Conservation (phyloP, 2,113 vertebrate species). For the Anas platyrhynchos region DNA sequence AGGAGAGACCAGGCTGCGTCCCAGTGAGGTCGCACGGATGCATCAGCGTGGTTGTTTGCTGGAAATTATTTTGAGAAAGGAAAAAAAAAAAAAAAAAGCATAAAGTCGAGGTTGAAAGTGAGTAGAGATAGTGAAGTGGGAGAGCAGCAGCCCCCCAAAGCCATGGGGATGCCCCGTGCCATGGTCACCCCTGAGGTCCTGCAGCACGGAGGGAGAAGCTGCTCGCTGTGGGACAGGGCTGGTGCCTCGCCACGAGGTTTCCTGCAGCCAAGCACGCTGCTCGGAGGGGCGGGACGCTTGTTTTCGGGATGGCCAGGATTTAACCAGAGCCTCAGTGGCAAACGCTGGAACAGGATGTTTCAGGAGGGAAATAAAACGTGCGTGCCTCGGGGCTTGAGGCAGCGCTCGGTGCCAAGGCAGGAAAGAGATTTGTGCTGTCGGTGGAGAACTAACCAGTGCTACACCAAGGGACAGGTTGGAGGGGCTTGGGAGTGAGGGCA, state of each 20-base stretch:
- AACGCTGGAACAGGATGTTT: conserved; percentile 38
- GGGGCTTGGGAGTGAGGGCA: not conserved
- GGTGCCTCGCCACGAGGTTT: not conserved
- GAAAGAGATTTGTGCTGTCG: not conserved
- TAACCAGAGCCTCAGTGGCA: not conserved
- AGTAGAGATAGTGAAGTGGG: not conserved
- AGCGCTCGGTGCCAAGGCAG: not conserved
- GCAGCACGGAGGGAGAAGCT: not conserved
- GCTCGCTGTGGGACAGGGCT: accelerated
- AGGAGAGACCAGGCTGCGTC: not conserved
- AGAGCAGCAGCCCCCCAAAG: not conserved
- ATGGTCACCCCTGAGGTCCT: not conserved
- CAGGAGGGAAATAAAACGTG: conserved; percentile 16
- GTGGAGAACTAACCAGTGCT: not conserved
- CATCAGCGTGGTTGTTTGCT: not conserved
- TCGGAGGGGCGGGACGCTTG: not conserved
- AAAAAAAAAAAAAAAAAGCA: not conserved
- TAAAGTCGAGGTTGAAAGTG: not conserved
- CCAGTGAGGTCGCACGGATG: not conserved
- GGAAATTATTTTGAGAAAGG: accelerated
- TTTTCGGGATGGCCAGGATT: not conserved
- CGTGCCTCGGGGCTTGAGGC: not conserved
- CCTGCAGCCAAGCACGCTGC: accelerated
- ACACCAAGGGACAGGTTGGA: not conserved
- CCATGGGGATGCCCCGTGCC: not conserved